Evolutionary conservation across 2,797 vertebrate genomes (phyloP), one percentile per base, ranked within the genome.

Genomic region (Calcarius lapponicus): DNA sequence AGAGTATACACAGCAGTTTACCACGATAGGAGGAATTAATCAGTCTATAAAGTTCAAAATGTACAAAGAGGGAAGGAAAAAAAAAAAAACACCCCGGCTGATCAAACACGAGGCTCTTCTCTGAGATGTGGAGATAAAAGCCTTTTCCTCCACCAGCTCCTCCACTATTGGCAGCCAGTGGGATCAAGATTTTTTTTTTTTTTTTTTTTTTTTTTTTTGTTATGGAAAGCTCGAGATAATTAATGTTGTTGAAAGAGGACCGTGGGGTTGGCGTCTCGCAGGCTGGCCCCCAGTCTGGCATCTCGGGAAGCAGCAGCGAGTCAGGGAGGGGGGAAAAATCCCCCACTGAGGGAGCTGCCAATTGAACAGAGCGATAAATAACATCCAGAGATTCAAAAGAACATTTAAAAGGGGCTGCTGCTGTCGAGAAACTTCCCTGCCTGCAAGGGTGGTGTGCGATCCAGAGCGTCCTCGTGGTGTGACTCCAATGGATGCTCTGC

Each of bases 191-290:
- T 94, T 96, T 97, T 34, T 90, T 94, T 95, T 94, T 96, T 94
- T 48, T 47, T 47, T 42, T 43, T 95, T 94, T 96, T 97, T 34
- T 90, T 94, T 96, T 97, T 56, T 84, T 96, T 98, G 97, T 98
- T 98, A 97, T 97, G 97, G 97, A 98, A 98, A 98, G 98, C 98
- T 98, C 91, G 81, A 98, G 98, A 98, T 98, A 98, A 98, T 98
- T 98, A 98, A 98, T 97, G 98, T 97, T 97, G 98, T 97, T 98
- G 98, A 98, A 98, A 98, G 98, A 98, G 98, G 97, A 96, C 96
- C 93, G 96, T 96, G 95, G 96, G 91, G 86, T 94, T 97, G 98
- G 98, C 98, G 98, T 98, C 98, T 97, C 76, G 43, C 75, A 98
- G 98, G 96, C 98, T 98, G 96, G 98, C 95, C 97, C 97, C 98